phyloP scores from a whole-genome alignment of 2,113 vertebrate genomes.

The Scortum barcoo region DNA sequence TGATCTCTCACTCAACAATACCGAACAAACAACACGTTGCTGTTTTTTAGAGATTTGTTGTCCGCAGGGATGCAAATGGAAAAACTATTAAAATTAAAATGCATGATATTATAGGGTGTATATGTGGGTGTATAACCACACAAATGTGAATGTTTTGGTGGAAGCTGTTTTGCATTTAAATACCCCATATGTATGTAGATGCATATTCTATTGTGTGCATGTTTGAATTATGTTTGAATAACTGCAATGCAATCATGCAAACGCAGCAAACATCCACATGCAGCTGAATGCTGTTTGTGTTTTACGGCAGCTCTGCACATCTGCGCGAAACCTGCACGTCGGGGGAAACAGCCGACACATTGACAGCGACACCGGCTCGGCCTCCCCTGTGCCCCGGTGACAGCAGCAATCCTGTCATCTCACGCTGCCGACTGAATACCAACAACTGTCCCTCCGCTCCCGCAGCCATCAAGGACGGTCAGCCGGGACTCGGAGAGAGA shows the following conservation, averaged over 20 bases:
- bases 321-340: not conserved
- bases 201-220: not conserved
- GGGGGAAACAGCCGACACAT: not conserved
- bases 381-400: slow-evolving; percentile 2
- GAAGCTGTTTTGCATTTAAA: slow-evolving; percentile 37
- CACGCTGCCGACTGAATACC: slow-evolving; percentile 36
- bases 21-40: not conserved
- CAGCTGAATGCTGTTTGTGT: not conserved
- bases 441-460: slow-evolving; percentile 35
- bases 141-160: not conserved
- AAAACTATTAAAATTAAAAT: not conserved
- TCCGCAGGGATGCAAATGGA: not conserved
- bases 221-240: not conserved
- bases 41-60: not conserved
- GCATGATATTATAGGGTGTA: not conserved
- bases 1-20: not conserved
- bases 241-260: slow-evolving; percentile 1
- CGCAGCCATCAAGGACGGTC: slow-evolving; percentile 29
- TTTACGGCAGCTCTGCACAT: not conserved
- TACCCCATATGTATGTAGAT: not conserved
- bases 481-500: not conserved
- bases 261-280: not conserved
- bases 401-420: slow-evolving; percentile 12
- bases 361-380: not conserved
- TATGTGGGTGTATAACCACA: not conserved